Base-by-base conservation (phyloP, 1,140 invertebrate species). In the Drosophila grimshawi region DNA sequence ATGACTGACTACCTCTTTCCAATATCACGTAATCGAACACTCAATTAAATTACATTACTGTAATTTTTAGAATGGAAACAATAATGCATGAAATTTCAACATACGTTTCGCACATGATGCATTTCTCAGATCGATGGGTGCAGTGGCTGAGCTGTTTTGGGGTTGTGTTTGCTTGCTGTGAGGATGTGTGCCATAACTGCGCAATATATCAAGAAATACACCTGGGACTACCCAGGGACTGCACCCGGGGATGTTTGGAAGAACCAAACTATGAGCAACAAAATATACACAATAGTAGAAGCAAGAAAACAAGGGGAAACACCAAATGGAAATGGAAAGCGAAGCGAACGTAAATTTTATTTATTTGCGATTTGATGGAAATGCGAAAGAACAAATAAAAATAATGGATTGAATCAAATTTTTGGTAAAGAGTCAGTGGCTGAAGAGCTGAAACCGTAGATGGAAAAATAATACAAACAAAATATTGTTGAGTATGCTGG, bases 141-240 rank as follows among this genome's bases (percentile, higher is more conserved):
- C 6, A 7, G 10, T 8, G 41, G 27, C 3, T 51, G 7, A 3
- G 8, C 33, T 29, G 32, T 29, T 30, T 32, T 51, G 5, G 32
- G 53, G 69, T 46, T 46, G 39, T 5, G 7, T 35, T n/a, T 29
- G 4, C 3, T 30, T 29, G 32, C 7, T 56, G 51, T 33, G 32
- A 48, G 29, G 60, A 46, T 60, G 56, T 67, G 65, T 79, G 82
- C 79, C 79, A 82, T 88, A 86, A 88, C 83, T 82, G 76, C 85
- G 83, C 83, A 86, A 86, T 86, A 88, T 88, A 88, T 86, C 83
- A 86, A 77, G 63, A 89, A 88, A 88, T 86, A 83, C 83, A 86
- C 83, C 83, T 86, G 83, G 83, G 83, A 89, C 83, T 63, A 62
- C 45, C 11, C 71, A 55, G 52, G 8, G 52, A 52, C 39, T 66